Evolutionary conservation across 2,888 invertebrate species (phyloP).

Genomic region (Alentia gelatinosa): DNA sequence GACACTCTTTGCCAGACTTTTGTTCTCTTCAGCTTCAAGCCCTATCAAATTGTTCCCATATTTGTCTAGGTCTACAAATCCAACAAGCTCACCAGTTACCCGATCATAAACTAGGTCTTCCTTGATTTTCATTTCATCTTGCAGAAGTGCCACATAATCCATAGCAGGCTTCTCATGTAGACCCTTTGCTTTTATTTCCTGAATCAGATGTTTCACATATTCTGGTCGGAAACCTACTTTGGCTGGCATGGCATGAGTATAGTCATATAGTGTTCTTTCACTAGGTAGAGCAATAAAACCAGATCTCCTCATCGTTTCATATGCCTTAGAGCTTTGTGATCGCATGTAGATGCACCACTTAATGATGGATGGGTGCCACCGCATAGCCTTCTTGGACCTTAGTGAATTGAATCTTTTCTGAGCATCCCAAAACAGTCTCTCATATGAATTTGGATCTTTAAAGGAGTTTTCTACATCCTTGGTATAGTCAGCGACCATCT

Average conservation of each 20-base stretch:
- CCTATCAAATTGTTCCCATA: conserved; percentile 62
- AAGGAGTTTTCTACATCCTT: neutral
- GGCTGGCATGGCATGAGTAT: neutral
- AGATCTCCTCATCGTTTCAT: neutral
- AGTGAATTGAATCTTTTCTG: neutral
- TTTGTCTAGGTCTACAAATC: conserved; percentile 60
- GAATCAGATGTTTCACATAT: neutral
- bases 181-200: neutral
- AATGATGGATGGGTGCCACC: too few relatives aligned
- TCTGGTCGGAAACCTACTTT: neutral
- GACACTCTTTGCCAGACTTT: conserved; percentile 59
- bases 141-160: conserved; percentile 60
- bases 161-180: neutral
- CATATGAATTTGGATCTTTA: neutral
- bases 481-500: neutral
- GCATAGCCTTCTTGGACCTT: neutral
- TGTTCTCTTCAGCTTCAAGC: conserved; percentile 52
- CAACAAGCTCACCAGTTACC: conserved; percentile 63
- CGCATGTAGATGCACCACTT: conserved; percentile 43
- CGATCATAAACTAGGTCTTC: conserved; percentile 65
- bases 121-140: conserved; percentile 64
- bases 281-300: conserved; percentile 42
- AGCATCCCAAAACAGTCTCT: conserved; percentile 17
- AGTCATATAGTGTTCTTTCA: conserved; percentile 28
- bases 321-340: neutral